Base-by-base conservation (phyloP, 1,140 invertebrate species). In the Chironomus striatipennis region DNA sequence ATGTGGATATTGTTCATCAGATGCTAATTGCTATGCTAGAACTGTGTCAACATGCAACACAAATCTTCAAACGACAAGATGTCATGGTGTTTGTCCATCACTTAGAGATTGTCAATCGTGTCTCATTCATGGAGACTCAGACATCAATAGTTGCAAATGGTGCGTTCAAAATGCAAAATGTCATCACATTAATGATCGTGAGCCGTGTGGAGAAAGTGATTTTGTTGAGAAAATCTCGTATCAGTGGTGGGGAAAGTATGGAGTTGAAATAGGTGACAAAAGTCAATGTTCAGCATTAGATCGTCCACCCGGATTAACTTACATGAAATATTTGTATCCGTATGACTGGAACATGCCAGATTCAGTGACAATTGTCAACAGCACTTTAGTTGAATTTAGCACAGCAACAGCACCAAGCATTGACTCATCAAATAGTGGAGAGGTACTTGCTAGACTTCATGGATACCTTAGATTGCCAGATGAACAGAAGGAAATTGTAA, bases 121-220 rank as follows among this genome's bases (percentile, higher is more conserved):
- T 83, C 83, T 95, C 34, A 91, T 90, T 77, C 91, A 93, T 77
- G 92, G 88, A 9, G 83, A 80, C 2, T 34, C 24, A 1, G 5
- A 34, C 5, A 34, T 34, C 24, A 89, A 90, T 57, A 89, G 93
- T 74, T 97, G 95, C 82, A 92, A 89, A 20, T 97, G 95, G 95
- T 96, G 94, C 81, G 94, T 96, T 0, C 93, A 96, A 80, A 95
- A 95, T 79, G 93, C 93, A 0, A 85, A 89, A n/a, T 96, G 95
- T 81, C 93, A 95, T 81, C 90, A 92, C 77, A 90, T 90, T 78
- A 90, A 94, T 79, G 91, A 93, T 81, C 93, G 91, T 77, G 92
- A 92, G 0, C 90, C 92, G 4, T 94, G 91, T 78, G 91, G 91
- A 0, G 92, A 93, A 78, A 91, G 92, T 77, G 92, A 90, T 17